phyloP scores from a whole-genome alignment of 37 sponge, comb jelly and placozoan genomes.

The Agelas oroides region DNA sequence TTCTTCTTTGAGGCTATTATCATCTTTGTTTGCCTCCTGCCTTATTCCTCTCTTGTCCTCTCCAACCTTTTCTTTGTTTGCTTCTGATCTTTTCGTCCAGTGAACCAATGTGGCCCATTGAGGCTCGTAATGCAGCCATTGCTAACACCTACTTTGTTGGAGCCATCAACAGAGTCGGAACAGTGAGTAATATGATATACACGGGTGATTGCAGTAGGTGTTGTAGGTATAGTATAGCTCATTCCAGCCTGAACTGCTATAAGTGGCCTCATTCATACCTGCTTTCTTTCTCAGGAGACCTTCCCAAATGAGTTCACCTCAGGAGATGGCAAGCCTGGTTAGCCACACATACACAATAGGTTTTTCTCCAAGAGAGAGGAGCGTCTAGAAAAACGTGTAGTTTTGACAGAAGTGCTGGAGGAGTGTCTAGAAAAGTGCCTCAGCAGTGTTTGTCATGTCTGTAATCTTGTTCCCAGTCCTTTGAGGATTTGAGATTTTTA shows the following conservation, averaged over 20 bases:
- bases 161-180: constrained; percentile 92
- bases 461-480: too few relatives aligned
- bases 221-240: too few relatives aligned
- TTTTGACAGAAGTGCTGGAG: too few relatives aligned
- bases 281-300: constrained; percentile 54
- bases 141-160: constrained; percentile 92
- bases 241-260: too few relatives aligned
- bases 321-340: constrained; percentile 92
- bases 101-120: constrained; percentile 99
- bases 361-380: too few relatives aligned
- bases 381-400: too few relatives aligned
- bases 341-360: background rate
- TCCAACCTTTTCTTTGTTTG: background rate
- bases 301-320: constrained; percentile 96
- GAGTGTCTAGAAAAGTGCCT: background rate
- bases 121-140: constrained; percentile 93
- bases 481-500: too few relatives aligned
- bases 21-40: too few relatives aligned
- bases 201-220: too few relatives aligned
- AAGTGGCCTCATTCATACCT: background rate
- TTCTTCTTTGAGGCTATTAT: too few relatives aligned
- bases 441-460: background rate
- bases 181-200: constrained; percentile 58
- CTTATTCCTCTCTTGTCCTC: too few relatives aligned
- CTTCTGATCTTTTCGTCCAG: constrained; percentile 36